Base-by-base conservation (phyloP, 2,113 vertebrate genomes). In the Gnathonemus echidnorhynchus region DNA sequence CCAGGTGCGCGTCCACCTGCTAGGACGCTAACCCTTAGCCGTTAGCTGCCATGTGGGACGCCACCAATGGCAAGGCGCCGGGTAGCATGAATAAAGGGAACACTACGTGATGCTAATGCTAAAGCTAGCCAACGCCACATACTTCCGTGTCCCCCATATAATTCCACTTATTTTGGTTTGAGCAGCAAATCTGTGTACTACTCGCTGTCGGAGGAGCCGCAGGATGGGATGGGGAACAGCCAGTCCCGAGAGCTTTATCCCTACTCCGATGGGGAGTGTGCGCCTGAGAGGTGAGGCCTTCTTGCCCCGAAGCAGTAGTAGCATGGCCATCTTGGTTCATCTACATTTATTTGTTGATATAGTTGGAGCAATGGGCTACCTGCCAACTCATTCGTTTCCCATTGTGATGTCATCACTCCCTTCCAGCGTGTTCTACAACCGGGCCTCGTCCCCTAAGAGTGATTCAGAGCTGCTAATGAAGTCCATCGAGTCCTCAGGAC, bases 391-490 rank as follows among this genome's bases (percentile, higher is more conserved):
- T 17, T 45, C 17, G 15, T 39, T 83, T n/a, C 10, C 9, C 27
- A 13, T 10, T 86, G 56, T 80, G 6, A 46, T 86, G 2, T 24
- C 11, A 21, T 48, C 8, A 50, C 89, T 91, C 50, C 91, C 80
- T 11, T 45, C 62, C 91, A 97, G 95, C 89, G 93, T 96, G 56
- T 92, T 92, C 0, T 66, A 80, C 2, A 95, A 91, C 46, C 95
- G 92, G 0, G 88, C 92, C 0, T 92, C 95, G 0, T 96, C 97
- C 91, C 96, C 96, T 1, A 98, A 94, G 95, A 99, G 98, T n/a
- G 98, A 99, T 94, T 99, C 98, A 0, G 98, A 99, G 93, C 94
- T 99, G 88, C 93, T 97, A 91, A 66, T 97, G 21, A 96, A 95
- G 93, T 58, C 90, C 0, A 94, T 93, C 0, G 96, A 97, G 89